Evolutionary conservation across 2,113 vertebrate species (phyloP).

Genomic region (Panthera tigris): DNA sequence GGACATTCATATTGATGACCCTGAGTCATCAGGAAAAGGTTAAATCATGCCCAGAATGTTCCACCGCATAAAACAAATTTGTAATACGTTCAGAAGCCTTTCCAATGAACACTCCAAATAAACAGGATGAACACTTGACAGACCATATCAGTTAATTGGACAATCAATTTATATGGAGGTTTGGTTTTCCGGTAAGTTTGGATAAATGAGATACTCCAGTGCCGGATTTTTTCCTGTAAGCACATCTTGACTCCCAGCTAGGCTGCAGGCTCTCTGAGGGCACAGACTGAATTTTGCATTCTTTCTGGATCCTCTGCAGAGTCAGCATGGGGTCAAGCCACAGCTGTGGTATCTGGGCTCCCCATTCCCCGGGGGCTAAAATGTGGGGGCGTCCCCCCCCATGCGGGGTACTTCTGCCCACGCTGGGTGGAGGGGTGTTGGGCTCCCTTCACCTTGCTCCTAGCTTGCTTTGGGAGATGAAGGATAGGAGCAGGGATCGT

Average conservation of each 20-base stretch:
- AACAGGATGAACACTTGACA: constrained; percentile 32
- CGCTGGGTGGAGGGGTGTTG: neutral
- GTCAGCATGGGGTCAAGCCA: neutral
- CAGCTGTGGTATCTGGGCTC: neutral
- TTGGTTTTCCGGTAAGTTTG: neutral
- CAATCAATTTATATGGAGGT: constrained; percentile 40
- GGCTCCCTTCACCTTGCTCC: neutral
- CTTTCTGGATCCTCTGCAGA: neutral
- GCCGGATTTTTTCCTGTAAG: neutral
- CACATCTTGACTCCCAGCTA: neutral
- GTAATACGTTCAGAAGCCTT: constrained; percentile 29
- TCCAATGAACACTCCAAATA: constrained; percentile 25
- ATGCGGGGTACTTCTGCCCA: neutral
- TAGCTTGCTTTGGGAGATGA: neutral
- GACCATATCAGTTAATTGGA: constrained; percentile 32
- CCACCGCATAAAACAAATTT: constrained; percentile 47
- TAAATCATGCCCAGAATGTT: constrained; percentile 64
- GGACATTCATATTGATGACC: constrained; percentile 69
- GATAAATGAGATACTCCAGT: neutral
- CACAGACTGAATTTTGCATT: neutral
- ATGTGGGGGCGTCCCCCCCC: neutral
- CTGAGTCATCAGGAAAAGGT: constrained; percentile 61
- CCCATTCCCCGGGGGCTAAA: neutral
- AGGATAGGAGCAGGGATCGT: neutral
- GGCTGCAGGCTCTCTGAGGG: neutral